A percentile compares a stretch with the other conserved stretches of the same genome.
phyloP scores from a whole-genome alignment of 2,797 vertebrate genomes.

The Cuculus canorus region DNA sequence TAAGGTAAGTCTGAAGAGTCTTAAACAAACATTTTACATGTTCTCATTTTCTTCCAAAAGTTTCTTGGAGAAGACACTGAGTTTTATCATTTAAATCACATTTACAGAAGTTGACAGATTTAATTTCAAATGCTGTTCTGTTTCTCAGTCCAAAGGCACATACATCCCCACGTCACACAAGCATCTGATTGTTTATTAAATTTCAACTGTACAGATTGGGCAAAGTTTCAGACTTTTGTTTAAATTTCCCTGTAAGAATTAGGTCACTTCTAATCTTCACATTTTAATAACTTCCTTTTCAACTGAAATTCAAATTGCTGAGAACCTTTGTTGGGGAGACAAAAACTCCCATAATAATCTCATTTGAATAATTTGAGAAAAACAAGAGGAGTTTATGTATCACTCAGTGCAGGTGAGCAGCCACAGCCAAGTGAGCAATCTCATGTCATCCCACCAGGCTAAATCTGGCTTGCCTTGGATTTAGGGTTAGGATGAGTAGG shows the following conservation, averaged over 20 bases:
- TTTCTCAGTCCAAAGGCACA: background rate
- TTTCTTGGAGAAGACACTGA: background rate
- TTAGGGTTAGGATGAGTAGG: background rate
- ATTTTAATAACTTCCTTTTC: conserved; percentile 65
- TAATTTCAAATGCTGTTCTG: background rate
- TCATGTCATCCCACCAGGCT: background rate
- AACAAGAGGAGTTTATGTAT: background rate
- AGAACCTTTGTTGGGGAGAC: background rate
- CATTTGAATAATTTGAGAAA: conserved; percentile 49
- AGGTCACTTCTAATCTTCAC: conserved; percentile 38
- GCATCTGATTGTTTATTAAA: background rate
- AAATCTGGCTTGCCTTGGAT: background rate
- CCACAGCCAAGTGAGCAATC: background rate
- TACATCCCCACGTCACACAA: background rate
- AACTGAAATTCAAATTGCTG: conserved; percentile 59
- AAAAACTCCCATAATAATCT: background rate
- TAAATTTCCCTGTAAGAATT: conserved; percentile 39
- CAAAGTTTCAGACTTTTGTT: conserved; percentile 37
- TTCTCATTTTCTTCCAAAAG: background rate
- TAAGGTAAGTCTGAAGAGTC: background rate
- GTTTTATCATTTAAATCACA: background rate
- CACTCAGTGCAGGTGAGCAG: background rate
- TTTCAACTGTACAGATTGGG: background rate
- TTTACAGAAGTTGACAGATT: background rate
- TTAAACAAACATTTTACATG: conserved; percentile 26